These are phyloP conservation scores for Rhynchonycteris naso DNA, from an alignment of 2,797 vertebrate species.

Conservation along the genomic window DNA sequence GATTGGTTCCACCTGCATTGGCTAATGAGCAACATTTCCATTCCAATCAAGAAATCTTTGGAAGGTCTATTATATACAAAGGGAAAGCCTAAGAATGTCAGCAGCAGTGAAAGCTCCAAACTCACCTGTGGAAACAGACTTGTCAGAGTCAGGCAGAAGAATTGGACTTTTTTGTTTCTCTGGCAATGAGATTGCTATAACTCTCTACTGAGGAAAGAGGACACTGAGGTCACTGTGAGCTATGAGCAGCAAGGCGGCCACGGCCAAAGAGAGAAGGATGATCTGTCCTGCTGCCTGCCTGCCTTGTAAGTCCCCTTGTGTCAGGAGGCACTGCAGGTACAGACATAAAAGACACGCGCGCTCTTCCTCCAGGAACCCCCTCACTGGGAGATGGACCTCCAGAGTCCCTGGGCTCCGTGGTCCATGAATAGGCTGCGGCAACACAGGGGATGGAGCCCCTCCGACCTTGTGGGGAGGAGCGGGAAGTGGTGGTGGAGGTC, in stretches of 20 bases:
- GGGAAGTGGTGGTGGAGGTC: background rate
- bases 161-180: background rate
- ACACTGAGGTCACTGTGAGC: background rate
- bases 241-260: background rate
- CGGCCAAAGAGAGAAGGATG: no score
- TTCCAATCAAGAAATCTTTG: background rate
- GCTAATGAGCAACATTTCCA: background rate
- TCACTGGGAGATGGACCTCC: background rate
- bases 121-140: background rate
- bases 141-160: background rate
- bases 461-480: background rate
- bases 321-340: no score
- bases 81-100: background rate
- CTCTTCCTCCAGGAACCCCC: background rate
- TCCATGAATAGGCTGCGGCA: rapidly evolving
- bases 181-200: background rate
- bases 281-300: background rate
- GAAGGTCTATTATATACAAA: background rate
- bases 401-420: background rate
- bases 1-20: background rate
- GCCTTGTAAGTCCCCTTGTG: rapidly evolving
- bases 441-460: background rate
- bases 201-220: background rate
- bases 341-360: background rate
- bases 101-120: background rate